Conservation (phyloP, 2,888 invertebrate genomes). For the Tyria jacobaeae region DNA sequence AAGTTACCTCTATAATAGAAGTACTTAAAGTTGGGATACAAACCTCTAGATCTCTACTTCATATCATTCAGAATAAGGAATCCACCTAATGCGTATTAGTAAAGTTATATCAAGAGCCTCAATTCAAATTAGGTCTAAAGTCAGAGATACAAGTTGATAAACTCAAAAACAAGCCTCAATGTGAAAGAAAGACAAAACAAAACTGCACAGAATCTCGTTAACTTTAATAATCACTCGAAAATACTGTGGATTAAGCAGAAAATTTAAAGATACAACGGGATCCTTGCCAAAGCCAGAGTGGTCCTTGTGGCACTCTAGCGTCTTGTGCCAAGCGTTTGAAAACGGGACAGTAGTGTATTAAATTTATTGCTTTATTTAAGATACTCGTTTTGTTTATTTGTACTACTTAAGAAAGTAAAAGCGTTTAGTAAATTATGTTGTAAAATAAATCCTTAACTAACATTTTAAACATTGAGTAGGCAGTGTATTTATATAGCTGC, state of each 20-base stretch:
- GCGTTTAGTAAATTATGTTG: neutral
- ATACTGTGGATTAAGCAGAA: conserved; percentile 73
- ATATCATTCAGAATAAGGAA: neutral
- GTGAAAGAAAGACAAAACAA: conserved; percentile 36
- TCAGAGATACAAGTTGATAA: conserved; percentile 3
- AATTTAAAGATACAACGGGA: conserved; percentile 82
- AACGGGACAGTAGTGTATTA: conserved; percentile 58
- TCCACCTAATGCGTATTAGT: neutral
- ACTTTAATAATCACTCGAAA: conserved; percentile 78
- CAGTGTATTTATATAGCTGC: neutral
- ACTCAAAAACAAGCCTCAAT: conserved; percentile 16
- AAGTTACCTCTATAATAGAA: neutral
- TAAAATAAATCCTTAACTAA: neutral
- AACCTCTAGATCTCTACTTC: neutral
- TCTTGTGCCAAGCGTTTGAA: conserved; percentile 53
- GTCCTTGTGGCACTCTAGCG: conserved; percentile 59
- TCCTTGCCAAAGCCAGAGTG: conserved; percentile 81
- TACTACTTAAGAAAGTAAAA: conserved; percentile 13
- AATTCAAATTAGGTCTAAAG: neutral
- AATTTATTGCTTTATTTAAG: conserved; percentile 64
- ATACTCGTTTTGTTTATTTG: conserved; percentile 39
- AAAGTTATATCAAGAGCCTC: neutral
- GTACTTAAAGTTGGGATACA: neutral
- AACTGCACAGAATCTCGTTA: conserved; percentile 65
- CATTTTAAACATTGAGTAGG: neutral